phyloP scores from a whole-genome alignment of 2,888 invertebrate genomes.

The Caenorhabditis doughertyi region DNA sequence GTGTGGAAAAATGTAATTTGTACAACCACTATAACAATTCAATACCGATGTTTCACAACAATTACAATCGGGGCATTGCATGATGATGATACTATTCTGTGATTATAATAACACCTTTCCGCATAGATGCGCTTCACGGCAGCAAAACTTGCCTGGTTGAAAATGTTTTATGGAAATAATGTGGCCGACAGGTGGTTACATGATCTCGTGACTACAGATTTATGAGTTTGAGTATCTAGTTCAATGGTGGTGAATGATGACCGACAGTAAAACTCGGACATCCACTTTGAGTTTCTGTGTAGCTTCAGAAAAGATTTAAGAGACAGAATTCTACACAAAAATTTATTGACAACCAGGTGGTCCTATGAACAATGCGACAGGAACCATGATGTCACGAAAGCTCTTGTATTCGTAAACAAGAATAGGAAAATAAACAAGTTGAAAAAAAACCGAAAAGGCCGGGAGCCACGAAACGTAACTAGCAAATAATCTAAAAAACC shows the following conservation, averaged over 20 bases:
- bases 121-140: constrained; percentile 41
- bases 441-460: too few relatives aligned
- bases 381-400: too few relatives aligned
- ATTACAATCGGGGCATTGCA: constrained; percentile 24
- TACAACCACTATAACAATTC: constrained; percentile 34
- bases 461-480: too few relatives aligned
- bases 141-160: constrained; percentile 30
- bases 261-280: too few relatives aligned
- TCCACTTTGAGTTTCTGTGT: too few relatives aligned
- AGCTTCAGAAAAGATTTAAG: too few relatives aligned
- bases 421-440: too few relatives aligned
- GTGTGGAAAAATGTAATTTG: constrained; percentile 33
- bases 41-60: constrained; percentile 34
- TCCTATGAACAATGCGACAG: not conserved
- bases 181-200: not conserved
- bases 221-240: not conserved
- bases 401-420: too few relatives aligned
- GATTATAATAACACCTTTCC: constrained; percentile 53
- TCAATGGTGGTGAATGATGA: not conserved
- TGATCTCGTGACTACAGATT: not conserved
- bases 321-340: not conserved
- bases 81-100: constrained; percentile 42
- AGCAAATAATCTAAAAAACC: too few relatives aligned
- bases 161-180: constrained; percentile 15
- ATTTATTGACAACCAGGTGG: not conserved